Conservation (phyloP, 2,888 invertebrate species). For the Osmoderma eremita region DNA sequence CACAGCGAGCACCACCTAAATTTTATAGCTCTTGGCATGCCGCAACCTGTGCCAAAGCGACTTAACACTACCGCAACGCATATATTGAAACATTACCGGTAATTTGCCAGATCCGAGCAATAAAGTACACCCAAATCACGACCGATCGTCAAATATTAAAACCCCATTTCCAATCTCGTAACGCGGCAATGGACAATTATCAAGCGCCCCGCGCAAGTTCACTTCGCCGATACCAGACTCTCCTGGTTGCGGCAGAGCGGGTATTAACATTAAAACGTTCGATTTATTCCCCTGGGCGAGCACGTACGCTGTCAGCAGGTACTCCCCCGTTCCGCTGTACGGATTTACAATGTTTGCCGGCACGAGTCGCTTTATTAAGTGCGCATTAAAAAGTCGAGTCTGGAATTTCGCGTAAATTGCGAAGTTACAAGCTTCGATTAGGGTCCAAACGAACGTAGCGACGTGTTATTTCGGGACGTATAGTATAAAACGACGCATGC, state of each 20-base stretch:
- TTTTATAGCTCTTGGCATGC: background rate
- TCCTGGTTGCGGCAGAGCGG: slow-evolving; percentile 20
- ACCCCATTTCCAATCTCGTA: slow-evolving; percentile 38
- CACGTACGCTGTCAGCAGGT: background rate
- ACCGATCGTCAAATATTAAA: slow-evolving; percentile 50
- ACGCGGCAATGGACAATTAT: slow-evolving; percentile 28
- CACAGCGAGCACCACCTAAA: background rate
- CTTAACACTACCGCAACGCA: slow-evolving; percentile 21
- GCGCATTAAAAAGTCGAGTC: slow-evolving; percentile 13
- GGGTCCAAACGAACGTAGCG: background rate
- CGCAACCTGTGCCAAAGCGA: background rate
- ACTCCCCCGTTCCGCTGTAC: background rate
- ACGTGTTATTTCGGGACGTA: no score
- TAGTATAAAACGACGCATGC: no score
- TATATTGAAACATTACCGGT: slow-evolving; percentile 48
- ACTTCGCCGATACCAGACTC: slow-evolving; percentile 18
- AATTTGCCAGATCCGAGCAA: slow-evolving; percentile 48
- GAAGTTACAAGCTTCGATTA: background rate
- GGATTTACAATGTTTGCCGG: background rate
- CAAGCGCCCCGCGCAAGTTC: background rate
- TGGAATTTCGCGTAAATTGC: background rate
- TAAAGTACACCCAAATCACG: slow-evolving; percentile 48
- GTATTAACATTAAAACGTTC: slow-evolving; percentile 33
- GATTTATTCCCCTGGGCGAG: slow-evolving; percentile 6
- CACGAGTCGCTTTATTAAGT: slow-evolving; percentile 4